Evolutionary conservation across 2,888 invertebrate genomes (phyloP).

Genomic region (Mimachlamys varia): DNA sequence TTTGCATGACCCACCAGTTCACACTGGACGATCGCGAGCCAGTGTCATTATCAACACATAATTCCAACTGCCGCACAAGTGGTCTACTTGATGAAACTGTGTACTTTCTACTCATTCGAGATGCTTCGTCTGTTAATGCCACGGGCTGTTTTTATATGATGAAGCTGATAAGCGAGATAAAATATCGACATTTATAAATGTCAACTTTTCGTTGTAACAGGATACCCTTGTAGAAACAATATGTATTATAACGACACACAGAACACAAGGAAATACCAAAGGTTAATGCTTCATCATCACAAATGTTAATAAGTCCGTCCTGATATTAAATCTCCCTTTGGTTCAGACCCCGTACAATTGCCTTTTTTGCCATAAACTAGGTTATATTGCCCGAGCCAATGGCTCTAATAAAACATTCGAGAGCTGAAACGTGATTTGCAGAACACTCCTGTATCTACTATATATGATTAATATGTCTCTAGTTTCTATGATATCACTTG

Average conservation of each 20-base stretch:
- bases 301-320: neutral
- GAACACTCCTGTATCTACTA: no score
- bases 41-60: neutral
- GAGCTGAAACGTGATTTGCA: no score
- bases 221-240: neutral
- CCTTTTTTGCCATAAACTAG: neutral
- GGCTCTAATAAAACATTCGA: no score
- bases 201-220: neutral
- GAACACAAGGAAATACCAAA: neutral
- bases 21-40: neutral
- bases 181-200: slow-evolving; percentile 11
- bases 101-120: neutral
- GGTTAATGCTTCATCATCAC: neutral
- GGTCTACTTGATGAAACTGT: neutral
- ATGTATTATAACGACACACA: neutral
- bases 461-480: no score
- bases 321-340: neutral
- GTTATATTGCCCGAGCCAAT: no score
- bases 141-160: neutral
- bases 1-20: no score
- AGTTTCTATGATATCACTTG: no score
- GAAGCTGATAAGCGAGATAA: neutral
- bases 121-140: neutral
- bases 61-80: neutral
- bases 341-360: neutral